Base-by-base conservation (phyloP, 2,797 vertebrate genomes). In the Ceryle rudis region DNA sequence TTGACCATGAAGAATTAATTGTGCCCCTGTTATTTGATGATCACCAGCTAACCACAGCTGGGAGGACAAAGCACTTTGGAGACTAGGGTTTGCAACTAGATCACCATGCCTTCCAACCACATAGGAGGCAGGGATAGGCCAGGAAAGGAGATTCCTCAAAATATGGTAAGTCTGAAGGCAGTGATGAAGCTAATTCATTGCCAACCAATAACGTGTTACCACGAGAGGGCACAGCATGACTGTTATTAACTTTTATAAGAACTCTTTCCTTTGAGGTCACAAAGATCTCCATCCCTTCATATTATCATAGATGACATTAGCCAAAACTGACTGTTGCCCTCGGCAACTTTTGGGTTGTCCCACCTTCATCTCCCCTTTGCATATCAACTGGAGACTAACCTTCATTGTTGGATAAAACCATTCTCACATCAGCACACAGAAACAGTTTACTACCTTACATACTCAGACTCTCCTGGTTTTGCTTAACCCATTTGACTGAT, bases 181-280 rank as follows among this genome's bases (percentile, higher is more conserved):
- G 73, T 9, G 25, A 70, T 23, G 55, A 60, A 89, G 28, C 7
- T 26, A 73, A 12, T 28, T 44, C 3, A 22, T 7, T 0, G 0
- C 21, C 51, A 81, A 9, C 6, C 2, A 3, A 1, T 29, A 77
- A 77, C 60, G 41, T 26, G 31, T 35, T 65, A 47, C 94, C 95
- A 93, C 49, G 0, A 94, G 95, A 96, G 95, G 93, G 95, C 95
- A 89, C 55, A 89, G 82, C 82, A 60, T 0, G 0, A 77, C 67
- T 41, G 23, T 3, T 67, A 18, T 8, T 8, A 17, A 46, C 6
- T 33, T 60, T 18, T 35, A 29, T 58, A 66, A 47, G 29, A 41
- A 2, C 37, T 8, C 0, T 16, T 15, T 22, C 12, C 11, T 47
- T 31, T 14, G 4, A 37, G 62, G 25, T 29, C 44, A 26, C 2